Evolutionary conservation across 92 coral and sea anemone genomes (phyloP).

Genomic region (Porites cylindrica): DNA sequence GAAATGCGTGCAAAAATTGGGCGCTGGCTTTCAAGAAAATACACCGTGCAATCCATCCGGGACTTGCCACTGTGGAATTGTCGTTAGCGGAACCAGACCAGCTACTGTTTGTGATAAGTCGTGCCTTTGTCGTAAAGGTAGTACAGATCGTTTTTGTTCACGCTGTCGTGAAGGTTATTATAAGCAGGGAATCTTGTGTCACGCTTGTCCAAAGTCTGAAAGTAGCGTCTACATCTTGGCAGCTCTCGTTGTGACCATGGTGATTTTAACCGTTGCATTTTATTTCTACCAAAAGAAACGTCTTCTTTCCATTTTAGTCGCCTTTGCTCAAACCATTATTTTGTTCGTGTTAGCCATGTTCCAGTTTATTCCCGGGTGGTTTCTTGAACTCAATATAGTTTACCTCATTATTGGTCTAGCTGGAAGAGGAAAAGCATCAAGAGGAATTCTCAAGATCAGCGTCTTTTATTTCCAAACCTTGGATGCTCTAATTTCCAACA

Average conservation of each 20-base stretch:
- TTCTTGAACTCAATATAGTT: constrained; percentile 65
- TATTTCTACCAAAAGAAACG: constrained; percentile 32
- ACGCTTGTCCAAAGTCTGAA: constrained; percentile 43
- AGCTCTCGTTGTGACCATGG: constrained; percentile 10
- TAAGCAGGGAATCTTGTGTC: constrained; percentile 60
- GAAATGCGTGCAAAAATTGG: constrained; percentile 41
- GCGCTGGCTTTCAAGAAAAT: background rate
- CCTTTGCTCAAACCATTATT: constrained; percentile 52
- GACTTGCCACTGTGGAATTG: constrained; percentile 47
- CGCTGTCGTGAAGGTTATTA: constrained; percentile 57
- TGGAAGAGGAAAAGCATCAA: constrained; percentile 57
- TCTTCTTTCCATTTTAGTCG: constrained; percentile 48
- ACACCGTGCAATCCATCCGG: constrained; percentile 64
- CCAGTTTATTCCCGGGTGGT: constrained; percentile 78
- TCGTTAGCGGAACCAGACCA: background rate
- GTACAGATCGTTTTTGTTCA: constrained; percentile 68
- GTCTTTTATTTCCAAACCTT: constrained; percentile 73
- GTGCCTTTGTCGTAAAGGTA: constrained; percentile 60
- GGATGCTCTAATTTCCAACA: background rate
- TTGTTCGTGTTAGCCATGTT: constrained; percentile 62
- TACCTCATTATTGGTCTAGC: constrained; percentile 67
- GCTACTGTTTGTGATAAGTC: constrained; percentile 55
- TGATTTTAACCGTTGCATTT: constrained; percentile 2
- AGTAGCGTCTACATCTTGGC: constrained; percentile 42
- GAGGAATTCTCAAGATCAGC: constrained; percentile 60